Evolutionary conservation across 2,113 vertebrate genomes (phyloP), one percentile per base, ranked within the genome.

Genomic region (Bambusicola thoracicus): DNA sequence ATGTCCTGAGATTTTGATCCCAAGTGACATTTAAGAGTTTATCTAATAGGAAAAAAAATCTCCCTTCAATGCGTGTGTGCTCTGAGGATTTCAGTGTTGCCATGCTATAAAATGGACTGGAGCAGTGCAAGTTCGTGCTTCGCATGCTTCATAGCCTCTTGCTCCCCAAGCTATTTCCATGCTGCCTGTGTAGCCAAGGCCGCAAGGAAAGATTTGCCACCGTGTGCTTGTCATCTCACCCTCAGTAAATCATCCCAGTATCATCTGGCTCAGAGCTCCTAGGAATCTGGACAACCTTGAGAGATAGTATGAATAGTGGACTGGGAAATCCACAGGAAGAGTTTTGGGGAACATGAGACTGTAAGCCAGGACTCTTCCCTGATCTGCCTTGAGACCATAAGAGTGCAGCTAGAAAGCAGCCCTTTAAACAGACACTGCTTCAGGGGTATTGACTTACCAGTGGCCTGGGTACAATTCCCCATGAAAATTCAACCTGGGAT

Each of bases 381-480:
- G 30, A 72, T 79, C 67, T 89, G 69, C 66, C 2, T 6, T 2
- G 2, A 90, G 83, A 81, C 58, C 51, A 76, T n/a, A 27, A n/a
- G n/a, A 72, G 18, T 6, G 8, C 84, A 75, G 66, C 43, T 84
- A 53, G 67, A 90, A 93, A 92, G 46, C 66, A 89, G 27, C 36
- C 62, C 86, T 91, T 88, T 90, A 92, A 79, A 78, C 68, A 86
- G 77, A 75, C 41, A 25, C 70, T 69, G 22, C 83, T 93, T 89
- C 82, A 88, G 85, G 90, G 68, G 32, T 85, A 95, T 32, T 96
- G 85, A 38, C 72, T 95, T 95, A 90, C 68, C 80, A 65, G 65
- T 89, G 93, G 81, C 78, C 66, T 34, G 74, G 58, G 66, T 92
- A 68, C 58, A 48, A 66, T 84, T 75, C 85, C 58, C 81, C 58